A percentile compares a stretch with the other conserved stretches of the same genome.
Evolutionary conservation across 2,113 vertebrate genomes (phyloP).

Genomic region (Aegypius monachus): DNA sequence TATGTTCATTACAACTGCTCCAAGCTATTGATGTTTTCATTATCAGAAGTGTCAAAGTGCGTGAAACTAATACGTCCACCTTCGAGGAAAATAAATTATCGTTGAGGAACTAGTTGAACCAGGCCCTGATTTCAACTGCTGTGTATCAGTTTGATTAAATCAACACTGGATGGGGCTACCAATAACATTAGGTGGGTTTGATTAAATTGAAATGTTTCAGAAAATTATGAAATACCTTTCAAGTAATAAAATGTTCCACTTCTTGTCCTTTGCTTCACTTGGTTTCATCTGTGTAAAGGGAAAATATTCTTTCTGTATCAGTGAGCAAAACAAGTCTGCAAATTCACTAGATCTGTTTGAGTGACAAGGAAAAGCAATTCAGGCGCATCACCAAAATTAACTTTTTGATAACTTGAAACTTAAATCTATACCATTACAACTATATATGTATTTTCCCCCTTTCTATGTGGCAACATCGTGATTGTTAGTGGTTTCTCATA

Average conservation of each 20-base stretch:
- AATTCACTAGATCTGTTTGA: neutral
- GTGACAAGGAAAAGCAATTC: neutral
- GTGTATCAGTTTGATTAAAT: slow-evolving; percentile 66
- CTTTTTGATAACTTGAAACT: neutral
- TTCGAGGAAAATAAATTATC: slow-evolving; percentile 59
- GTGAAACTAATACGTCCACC: slow-evolving; percentile 12
- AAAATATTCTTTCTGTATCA: neutral
- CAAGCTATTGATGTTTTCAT: slow-evolving; percentile 43
- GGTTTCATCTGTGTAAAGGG: neutral
- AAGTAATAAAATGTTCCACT: neutral
- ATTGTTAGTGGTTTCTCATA: neutral
- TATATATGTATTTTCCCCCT: fast-evolving
- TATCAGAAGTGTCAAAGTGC: slow-evolving; percentile 31
- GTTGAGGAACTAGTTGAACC: slow-evolving; percentile 6
- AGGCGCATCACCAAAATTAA: neutral
- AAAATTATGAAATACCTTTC: neutral
- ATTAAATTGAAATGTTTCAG: slow-evolving; percentile 28
- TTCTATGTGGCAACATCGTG: neutral
- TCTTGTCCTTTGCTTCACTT: neutral
- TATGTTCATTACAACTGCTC: neutral
- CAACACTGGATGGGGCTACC: slow-evolving; percentile 1
- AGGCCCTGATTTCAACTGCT: neutral
- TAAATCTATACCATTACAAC: neutral
- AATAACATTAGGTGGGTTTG: slow-evolving; percentile 15
- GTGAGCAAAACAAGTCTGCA: neutral